Evolutionary conservation across 2,113 vertebrate species (phyloP).

Genomic region (Nymphicus hollandicus): DNA sequence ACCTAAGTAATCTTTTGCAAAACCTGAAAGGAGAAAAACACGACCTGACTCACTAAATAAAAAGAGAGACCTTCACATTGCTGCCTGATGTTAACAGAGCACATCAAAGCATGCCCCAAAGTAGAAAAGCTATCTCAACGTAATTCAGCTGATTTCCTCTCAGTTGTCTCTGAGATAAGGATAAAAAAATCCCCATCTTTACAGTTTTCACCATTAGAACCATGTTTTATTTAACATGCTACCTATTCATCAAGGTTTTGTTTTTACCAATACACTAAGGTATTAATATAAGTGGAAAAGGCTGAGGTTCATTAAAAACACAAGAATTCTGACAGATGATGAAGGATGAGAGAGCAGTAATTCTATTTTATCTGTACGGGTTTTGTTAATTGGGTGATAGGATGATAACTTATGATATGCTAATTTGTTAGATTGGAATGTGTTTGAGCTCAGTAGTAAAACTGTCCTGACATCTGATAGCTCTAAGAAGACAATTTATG

Average conservation of each 20-base stretch:
- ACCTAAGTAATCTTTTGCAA: background rate
- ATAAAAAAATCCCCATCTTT: rapidly evolving
- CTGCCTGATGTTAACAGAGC: background rate
- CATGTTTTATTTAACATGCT: background rate
- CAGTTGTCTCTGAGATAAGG: background rate
- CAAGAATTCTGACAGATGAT: background rate
- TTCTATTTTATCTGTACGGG: background rate
- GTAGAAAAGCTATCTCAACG: background rate
- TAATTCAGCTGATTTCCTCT: background rate
- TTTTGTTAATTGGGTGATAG: background rate
- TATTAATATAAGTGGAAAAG: background rate
- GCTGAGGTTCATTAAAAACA: background rate
- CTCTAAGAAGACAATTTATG: background rate
- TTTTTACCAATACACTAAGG: background rate
- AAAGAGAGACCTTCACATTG: background rate
- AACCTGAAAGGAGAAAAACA: background rate
- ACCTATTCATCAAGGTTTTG: background rate
- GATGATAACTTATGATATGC: background rate
- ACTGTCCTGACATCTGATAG: background rate
- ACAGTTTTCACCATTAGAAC: background rate
- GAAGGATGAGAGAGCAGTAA: background rate
- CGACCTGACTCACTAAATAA: background rate
- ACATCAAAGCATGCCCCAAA: background rate
- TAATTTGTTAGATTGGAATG: background rate
- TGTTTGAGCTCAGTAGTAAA: background rate